A percentile compares a stretch with the other conserved stretches of the same genome.
These are phyloP conservation scores for Megathymus violae DNA, from an alignment of 1,140 invertebrate species.

Conservation along the genomic window DNA sequence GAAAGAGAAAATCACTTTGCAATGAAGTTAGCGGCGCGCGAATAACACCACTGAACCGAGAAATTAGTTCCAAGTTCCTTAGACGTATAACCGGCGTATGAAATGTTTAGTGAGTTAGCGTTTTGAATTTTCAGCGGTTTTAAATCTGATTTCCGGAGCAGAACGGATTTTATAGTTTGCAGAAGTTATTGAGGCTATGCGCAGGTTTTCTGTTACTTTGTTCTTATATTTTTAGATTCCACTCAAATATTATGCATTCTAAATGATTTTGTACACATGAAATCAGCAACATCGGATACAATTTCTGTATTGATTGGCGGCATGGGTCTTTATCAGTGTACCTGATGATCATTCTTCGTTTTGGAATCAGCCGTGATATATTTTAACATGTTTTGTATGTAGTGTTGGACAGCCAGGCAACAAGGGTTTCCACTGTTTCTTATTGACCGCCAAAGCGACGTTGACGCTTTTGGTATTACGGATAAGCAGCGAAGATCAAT, in stretches of 20 bases:
- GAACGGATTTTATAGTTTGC: conserved; percentile 34
- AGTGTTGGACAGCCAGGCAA: too few species aligned
- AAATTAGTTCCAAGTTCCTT: conserved; percentile 76
- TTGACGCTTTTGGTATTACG: too few species aligned
- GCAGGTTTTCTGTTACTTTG: conserved; percentile 16
- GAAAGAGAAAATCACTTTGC: conserved; percentile 74
- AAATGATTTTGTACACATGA: too few species aligned
- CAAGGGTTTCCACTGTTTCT: too few species aligned
- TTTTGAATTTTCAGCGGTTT: conserved; percentile 39
- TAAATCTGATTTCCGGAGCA: conserved; percentile 31
- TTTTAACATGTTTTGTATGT: too few species aligned
- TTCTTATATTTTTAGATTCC: conserved; percentile 4
- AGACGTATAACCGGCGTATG: conserved; percentile 59
- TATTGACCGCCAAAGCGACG: too few species aligned
- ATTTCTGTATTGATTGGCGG: too few species aligned
- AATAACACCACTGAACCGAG: conserved; percentile 73
- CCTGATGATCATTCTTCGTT: too few species aligned
- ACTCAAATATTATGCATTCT: background rate
- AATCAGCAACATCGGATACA: too few species aligned
- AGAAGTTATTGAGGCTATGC: conserved; percentile 17
- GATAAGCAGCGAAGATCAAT: too few species aligned
- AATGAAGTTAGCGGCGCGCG: conserved; percentile 71
- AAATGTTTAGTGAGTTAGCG: conserved; percentile 55
- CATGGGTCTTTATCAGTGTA: too few species aligned
- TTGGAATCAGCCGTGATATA: too few species aligned